Evolutionary conservation across 2,888 invertebrate genomes (phyloP), one percentile per base, ranked within the genome.

Genomic region (Perdita meconis): DNA sequence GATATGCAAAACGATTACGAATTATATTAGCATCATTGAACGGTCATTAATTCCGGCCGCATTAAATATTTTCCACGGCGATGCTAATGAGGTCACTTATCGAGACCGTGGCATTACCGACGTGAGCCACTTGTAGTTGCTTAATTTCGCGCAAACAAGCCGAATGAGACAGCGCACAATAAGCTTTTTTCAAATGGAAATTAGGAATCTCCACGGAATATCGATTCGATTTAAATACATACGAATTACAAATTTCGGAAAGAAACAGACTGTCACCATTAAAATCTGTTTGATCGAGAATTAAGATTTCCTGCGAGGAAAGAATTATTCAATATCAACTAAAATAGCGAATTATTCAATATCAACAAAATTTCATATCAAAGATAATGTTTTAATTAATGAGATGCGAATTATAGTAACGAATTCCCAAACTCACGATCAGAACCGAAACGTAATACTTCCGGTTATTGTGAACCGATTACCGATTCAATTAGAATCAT

Each of bases 401-500:
- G n/a, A n/a, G n/a, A n/a, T n/a, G n/a, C n/a, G n/a, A n/a, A n/a
- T n/a, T n/a, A n/a, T n/a, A n/a, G n/a, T 12, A 53, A 16, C 36
- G 22, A 13, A 36, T 38, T 36, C 24, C 34, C 19, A 10, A 47
- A 47, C 16, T 53, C 55, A 22, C 55, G n/a, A n/a, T n/a, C n/a
- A n/a, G n/a, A 30, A 2, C 22, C 42, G 22, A 22, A 13, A 34
- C n/a, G 42, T 59, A 59, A 74, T 55, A 86, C 84, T 88, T 91
- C 91, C 90, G 89, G 83, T 87, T 86, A 91, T 91, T 91, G 90
- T 91, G 83, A 82, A 78, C 63, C 84, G 86, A 89, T 90, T 89
- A 88, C 84, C 84, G 87, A 88, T 87, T 87, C 86, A 88, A 88
- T 90, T 90, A 85, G 87, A 90, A 86, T 88, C 47, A 71, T 34